Percentiles rank a stretch among this genome's conserved stretches.
phyloP scores from a whole-genome alignment of 2,113 vertebrate species.

The Chloropsis hardwickii region DNA sequence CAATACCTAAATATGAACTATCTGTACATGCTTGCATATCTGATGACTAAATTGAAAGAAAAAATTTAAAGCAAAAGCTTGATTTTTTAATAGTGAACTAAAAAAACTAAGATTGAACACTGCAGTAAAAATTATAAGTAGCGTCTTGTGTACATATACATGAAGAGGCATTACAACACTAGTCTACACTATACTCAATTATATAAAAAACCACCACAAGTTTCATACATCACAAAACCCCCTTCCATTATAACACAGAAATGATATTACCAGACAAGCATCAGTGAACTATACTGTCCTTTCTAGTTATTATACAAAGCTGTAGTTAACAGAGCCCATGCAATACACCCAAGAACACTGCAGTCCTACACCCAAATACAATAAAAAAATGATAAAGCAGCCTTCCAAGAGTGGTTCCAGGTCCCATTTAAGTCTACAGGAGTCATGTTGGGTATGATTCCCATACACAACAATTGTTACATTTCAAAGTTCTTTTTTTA shows the following conservation, averaged over 20 bases:
- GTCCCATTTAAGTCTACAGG: slow-evolving; percentile 72
- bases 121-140: slow-evolving; percentile 70
- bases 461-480: slow-evolving; percentile 68
- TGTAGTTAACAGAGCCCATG: slow-evolving; percentile 84
- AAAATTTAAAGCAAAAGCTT: slow-evolving; percentile 74
- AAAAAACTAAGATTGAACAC: slow-evolving; percentile 71
- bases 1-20: slow-evolving; percentile 96
- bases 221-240: slow-evolving; percentile 77
- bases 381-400: slow-evolving; percentile 73
- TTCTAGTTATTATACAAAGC: slow-evolving; percentile 83
- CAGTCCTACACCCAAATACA: slow-evolving; percentile 78
- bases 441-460: slow-evolving; percentile 72
- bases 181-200: slow-evolving; percentile 72
- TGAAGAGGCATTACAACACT: slow-evolving; percentile 77
- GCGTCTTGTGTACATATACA: slow-evolving; percentile 69
- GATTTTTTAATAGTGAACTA: slow-evolving; percentile 75
- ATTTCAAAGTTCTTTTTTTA: slow-evolving; percentile 5
- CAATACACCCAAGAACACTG: slow-evolving; percentile 86
- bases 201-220: slow-evolving; percentile 76
- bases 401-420: slow-evolving; percentile 74
- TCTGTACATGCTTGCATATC: slow-evolving; percentile 96
- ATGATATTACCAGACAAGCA: slow-evolving; percentile 82
- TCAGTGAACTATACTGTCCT: slow-evolving; percentile 82
- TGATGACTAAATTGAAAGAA: slow-evolving; percentile 80
- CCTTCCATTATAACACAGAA: slow-evolving; percentile 80